Conservation (phyloP, 1,140 invertebrate species). For the Delia radicum region DNA sequence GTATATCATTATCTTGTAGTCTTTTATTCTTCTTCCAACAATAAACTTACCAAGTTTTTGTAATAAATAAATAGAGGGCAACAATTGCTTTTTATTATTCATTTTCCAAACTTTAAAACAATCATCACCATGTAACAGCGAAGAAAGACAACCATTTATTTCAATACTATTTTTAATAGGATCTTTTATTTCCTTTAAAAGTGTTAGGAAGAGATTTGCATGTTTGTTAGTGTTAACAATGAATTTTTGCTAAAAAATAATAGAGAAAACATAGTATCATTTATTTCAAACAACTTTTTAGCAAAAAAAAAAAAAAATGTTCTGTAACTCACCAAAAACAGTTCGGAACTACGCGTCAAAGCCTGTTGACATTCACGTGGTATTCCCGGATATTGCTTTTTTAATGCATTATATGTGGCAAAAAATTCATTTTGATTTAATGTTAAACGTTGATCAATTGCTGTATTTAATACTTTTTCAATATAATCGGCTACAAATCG, state of each 20-base stretch:
- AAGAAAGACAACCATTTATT: constrained; percentile 51
- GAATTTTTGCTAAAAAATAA: constrained; percentile 39
- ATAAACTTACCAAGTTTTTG: constrained; percentile 39
- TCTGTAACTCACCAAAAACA: constrained; percentile 39
- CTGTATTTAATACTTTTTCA: constrained; percentile 60
- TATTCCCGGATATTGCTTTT: constrained; percentile 43
- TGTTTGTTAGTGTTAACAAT: constrained; percentile 42
- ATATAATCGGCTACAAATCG: constrained; percentile 71
- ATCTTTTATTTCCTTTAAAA: constrained; percentile 45
- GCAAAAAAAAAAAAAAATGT: too few relatives aligned
- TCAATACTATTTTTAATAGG: too few relatives aligned
- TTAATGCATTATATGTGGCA: constrained; percentile 55
- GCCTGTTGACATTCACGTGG: constrained; percentile 51
- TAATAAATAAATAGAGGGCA: constrained; percentile 41
- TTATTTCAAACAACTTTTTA: too few relatives aligned
- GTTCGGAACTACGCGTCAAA: constrained; percentile 53
- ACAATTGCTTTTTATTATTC: constrained; percentile 59
- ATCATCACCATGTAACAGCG: constrained; percentile 57
- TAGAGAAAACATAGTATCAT: not conserved
- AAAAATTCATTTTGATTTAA: constrained; percentile 54
- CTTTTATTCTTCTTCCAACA: not conserved
- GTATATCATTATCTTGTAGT: not conserved
- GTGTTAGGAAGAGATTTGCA: constrained; percentile 44
- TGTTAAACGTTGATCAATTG: constrained; percentile 36
- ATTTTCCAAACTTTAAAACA: constrained; percentile 61